A percentile compares a stretch with the other conserved stretches of the same genome.
These are phyloP conservation scores for Scolopax bukidnonensis DNA, from an alignment of 2,797 vertebrate genomes.

Conservation along the genomic window DNA sequence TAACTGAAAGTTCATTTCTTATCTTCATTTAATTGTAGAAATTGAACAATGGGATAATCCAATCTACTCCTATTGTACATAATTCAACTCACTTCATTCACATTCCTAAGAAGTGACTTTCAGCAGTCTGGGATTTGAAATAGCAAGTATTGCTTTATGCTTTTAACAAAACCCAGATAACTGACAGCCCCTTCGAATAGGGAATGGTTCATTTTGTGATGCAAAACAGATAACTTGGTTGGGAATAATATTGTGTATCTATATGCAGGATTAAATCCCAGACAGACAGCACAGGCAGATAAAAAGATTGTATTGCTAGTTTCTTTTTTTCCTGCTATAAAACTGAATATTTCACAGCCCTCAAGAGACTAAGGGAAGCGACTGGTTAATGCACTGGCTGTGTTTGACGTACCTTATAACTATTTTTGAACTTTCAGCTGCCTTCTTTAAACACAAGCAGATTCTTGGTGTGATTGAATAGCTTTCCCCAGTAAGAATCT, in stretches of 20 bases:
- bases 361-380: conserved; percentile 12
- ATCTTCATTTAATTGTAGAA: conserved; percentile 44
- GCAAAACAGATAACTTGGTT: conserved; percentile 46
- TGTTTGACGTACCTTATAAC: not conserved
- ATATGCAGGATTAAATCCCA: conserved; percentile 37
- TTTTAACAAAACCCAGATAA: conserved; percentile 57
- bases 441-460: not conserved
- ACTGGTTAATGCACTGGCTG: not conserved
- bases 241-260: conserved; percentile 31
- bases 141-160: conserved; percentile 36
- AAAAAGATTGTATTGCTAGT: not conserved
- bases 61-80: conserved; percentile 8
- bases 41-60: conserved; percentile 12
- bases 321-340: not conserved
- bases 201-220: conserved; percentile 55
- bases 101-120: conserved; percentile 25
- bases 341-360: conserved; percentile 6
- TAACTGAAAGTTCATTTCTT: conserved; percentile 11
- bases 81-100: conserved; percentile 55
- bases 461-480: conserved; percentile 1
- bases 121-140: conserved; percentile 46
- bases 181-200: conserved; percentile 39
- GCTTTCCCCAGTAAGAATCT: not conserved
- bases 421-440: conserved; percentile 21
- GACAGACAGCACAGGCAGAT: conserved; percentile 21